These are phyloP conservation scores for Neotoma lepida DNA, from an alignment of 2,113 vertebrate species.

Conservation along the genomic window DNA sequence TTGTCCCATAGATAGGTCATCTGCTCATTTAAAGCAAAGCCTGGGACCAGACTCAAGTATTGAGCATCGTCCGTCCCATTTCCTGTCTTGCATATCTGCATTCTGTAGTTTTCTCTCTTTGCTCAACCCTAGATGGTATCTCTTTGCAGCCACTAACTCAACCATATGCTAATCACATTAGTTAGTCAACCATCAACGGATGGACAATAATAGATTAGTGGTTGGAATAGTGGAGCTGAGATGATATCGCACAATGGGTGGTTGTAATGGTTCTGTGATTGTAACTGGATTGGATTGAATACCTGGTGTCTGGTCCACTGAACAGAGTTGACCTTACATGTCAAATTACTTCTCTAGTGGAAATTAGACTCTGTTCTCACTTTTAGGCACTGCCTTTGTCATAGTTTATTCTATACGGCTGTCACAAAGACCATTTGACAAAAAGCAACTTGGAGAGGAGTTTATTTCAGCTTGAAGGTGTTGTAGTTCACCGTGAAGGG, in stretches of 20 bases:
- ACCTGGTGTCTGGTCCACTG: conserved; percentile 38
- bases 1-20: not conserved
- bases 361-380: not conserved
- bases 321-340: conserved; percentile 40
- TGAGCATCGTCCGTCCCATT: not conserved
- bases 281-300: conserved; percentile 25
- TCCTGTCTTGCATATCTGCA: not conserved
- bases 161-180: conserved; percentile 65
- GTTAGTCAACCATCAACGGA: conserved; percentile 54
- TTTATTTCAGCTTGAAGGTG: not conserved
- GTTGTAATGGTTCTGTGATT: conserved; percentile 27
- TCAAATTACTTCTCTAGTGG: conserved; percentile 12
- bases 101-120: conserved; percentile 46
- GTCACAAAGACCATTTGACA: not conserved
- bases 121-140: conserved; percentile 32
- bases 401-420: not conserved
- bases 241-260: conserved; percentile 43
- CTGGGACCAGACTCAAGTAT: not conserved
- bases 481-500: not conserved
- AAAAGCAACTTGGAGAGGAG: not conserved
- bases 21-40: not conserved
- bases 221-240: conserved; percentile 54
- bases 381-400: not conserved
- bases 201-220: conserved; percentile 58
- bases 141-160: conserved; percentile 53